Base-by-base conservation (phyloP, 2,888 invertebrate species). In the Andrena praecox region DNA sequence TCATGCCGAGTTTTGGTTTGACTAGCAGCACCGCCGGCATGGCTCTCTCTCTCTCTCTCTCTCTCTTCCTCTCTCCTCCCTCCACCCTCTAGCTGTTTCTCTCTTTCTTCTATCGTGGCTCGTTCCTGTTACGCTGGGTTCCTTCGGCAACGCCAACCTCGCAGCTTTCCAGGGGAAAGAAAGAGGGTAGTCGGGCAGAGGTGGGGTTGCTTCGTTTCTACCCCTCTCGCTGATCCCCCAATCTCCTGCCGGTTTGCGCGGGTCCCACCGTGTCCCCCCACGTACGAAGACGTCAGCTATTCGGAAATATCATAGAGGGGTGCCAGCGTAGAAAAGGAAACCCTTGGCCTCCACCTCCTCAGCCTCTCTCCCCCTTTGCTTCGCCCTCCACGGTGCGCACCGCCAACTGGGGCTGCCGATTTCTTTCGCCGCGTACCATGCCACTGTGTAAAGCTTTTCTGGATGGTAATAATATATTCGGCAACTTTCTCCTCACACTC, bases 1-100 rank as follows among this genome's bases (percentile, higher is more conserved):
- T 95, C 95, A 95, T 95, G 94, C 94, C 94, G 94, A 95, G 94
- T 95, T 95, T 95, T 94, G 91, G 92, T 91, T 92, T 92, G 92
- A 92, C 92, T 92, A 90, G 92, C 89, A 90, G 92, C 91, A 85
- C 91, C 91, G 91, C 77, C 87, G 81, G 84, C 85, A 82, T 92
- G 91, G 91, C 91, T 93, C 82, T 75, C 74, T 66, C 68, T 76
- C 77, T 92, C 92, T 90, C 74, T 59, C 72, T 62, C 54, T 59
- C 64, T 35, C n/a, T 52, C 70, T 60, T 89, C 88, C 89, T 84
- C 20, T 56, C 73, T 27, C 56, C 42, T 56, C 48, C 89, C 66
- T 8, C 8, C 24, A 89, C 64, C 7, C 90, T 91, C 62, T 27
- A 71, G 89, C 90, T 89, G 90, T 90, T 59, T 78, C 64, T 16